Base-by-base conservation (phyloP, 2,888 invertebrate species). In the Troides aeacus region DNA sequence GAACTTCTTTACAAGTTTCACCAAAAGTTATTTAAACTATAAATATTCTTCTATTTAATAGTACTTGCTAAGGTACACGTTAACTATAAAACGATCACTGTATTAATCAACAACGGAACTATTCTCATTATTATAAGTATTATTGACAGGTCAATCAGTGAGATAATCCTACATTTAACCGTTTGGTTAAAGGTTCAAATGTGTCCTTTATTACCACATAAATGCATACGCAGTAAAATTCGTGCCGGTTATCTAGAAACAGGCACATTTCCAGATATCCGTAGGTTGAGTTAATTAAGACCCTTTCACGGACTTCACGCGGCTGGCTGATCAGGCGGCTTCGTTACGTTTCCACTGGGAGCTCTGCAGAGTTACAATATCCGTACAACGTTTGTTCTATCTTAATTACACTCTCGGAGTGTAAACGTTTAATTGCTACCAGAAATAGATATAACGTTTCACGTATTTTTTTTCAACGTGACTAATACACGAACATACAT, bases 271-370 rank as follows among this genome's bases (percentile, higher is more conserved):
- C 61, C 53, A 62, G 62, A 7, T 68, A 68, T 63, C 30, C 58
- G n/a, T 23, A 24, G 59, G 60, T 69, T 61, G 61, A 60, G 64
- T 69, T 69, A 69, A 69, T 64, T 69, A 64, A 64, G 53, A 30
- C 60, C 58, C 59, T 65, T 61, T 61, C 69, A 69, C 53, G 24
- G 53, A 21, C 42, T 57, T 17, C 46, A 23, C 53, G 59, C 59
- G 68, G 53, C 39, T 56, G 53, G 57, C 30, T 58, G 64, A 58
- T 50, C 68, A 50, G 57, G 24, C 59, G 50, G 58, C 64, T 61
- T 60, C 64, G 64, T 42, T 64, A 64, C 62, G 62, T 61, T 36
- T 69, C 69, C 64, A 39, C 64, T 42, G 69, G 64, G 69, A 69
- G 53, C 64, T 36, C 60, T 53, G 59, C 42, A n/a, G 42, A 59